Evolutionary conservation across 2,888 invertebrate species (phyloP).

Genomic region (Diaphora mendica): DNA sequence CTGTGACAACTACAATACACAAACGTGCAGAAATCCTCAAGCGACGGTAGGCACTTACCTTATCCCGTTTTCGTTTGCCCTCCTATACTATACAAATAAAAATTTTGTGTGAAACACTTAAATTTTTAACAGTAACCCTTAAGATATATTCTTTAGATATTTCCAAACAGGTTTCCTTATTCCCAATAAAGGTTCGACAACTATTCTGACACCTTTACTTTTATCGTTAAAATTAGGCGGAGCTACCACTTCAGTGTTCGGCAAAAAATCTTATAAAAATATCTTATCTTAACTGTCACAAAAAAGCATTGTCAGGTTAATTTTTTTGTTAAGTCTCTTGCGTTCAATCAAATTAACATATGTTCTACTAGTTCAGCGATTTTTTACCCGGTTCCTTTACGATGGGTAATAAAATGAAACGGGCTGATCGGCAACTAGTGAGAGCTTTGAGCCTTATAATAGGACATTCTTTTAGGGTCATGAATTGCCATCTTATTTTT

Average conservation of each 20-base stretch:
- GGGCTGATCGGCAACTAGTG: slow-evolving; percentile 64
- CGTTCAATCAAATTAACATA: slow-evolving; percentile 74
- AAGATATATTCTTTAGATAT: not conserved
- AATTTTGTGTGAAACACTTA: not conserved
- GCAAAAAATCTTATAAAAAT: slow-evolving; percentile 18
- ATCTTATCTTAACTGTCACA: slow-evolving; percentile 19
- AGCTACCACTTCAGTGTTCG: slow-evolving; percentile 6
- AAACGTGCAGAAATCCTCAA: too few species aligned
- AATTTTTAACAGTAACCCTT: not conserved
- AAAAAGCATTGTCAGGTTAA: slow-evolving; percentile 36
- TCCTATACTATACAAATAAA: too few species aligned
- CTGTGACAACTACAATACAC: too few species aligned
- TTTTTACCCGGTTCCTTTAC: slow-evolving; percentile 70
- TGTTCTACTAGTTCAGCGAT: slow-evolving; percentile 60
- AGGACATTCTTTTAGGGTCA: slow-evolving; percentile 22
- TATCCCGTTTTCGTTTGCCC: too few species aligned
- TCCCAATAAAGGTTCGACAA: not conserved
- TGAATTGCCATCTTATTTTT: slow-evolving; percentile 30
- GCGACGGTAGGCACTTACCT: too few species aligned
- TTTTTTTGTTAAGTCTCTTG: slow-evolving; percentile 42
- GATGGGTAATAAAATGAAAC: slow-evolving; percentile 72
- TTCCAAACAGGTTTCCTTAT: not conserved
- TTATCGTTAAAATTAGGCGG: not conserved
- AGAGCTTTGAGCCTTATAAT: slow-evolving; percentile 12
- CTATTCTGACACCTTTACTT: not conserved